Base-by-base conservation (phyloP, 2,888 invertebrate genomes). In the Plemyria rubiginata region DNA sequence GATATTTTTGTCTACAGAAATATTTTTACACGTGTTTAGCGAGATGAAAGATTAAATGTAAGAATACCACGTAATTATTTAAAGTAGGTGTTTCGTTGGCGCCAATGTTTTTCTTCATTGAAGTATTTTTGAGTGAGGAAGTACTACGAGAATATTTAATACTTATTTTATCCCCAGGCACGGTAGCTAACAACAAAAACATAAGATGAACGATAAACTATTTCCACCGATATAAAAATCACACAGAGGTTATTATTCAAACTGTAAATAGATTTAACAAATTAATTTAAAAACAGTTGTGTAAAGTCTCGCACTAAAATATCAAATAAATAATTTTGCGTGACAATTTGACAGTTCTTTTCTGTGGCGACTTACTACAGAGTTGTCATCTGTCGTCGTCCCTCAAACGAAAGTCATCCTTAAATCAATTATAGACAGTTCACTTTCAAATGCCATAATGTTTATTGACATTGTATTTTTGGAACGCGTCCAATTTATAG, bases 401-500 rank as follows among this genome's bases (percentile, higher is more conserved):
- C 22, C 1, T 43, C 54, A 38, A 49, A 38, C 32, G 11, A 61
- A 52, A 16, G 0, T 7, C 15, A n/a, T 7, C 28, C 45, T 28
- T 54, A 45, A 38, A 32, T 15, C 54, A 29, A 51, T 45, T 12
- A 32, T 9, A 7, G 38, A 51, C 15, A 38, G 60, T 51, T n/a
- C 43, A 51, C 45, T 60, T 60, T 60, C 22, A 12, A 11, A 2
- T 41, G 48, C 11, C 43, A 43, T 16, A 32, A 52, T 29, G 43
- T 15, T 12, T 53, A 53, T 54, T 54, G 59, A 59, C 55, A 51
- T 59, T 59, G 59, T 63, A 55, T 32, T 48, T 59, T 52, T 63
- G 63, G 63, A 46, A 0, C 0, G 8, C 1, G 12, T 51, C 63
- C 63, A 63, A 63, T 59, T 59, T 50, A 45, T 59, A 48, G 38